Conservation (phyloP, 2,797 vertebrate genomes). For the Epinephelus awoara region DNA sequence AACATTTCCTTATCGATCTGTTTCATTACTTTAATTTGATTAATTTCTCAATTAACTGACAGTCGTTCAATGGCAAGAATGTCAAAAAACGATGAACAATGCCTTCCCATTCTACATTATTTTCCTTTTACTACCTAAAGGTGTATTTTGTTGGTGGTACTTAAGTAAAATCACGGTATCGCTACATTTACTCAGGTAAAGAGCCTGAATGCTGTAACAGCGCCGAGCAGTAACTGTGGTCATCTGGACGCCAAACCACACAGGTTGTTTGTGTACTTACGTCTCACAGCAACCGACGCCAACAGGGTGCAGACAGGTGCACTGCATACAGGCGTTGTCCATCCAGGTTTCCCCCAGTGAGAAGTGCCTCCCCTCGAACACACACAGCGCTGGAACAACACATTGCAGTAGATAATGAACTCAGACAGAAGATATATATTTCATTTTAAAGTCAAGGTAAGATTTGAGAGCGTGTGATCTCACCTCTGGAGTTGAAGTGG, state of each 20-base stretch:
- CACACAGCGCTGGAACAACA: conserved; percentile 87
- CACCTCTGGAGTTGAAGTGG: conserved; percentile 87
- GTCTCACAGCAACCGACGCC: conserved; percentile 96
- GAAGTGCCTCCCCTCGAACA: conserved; percentile 88
- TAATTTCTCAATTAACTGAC: too few species aligned
- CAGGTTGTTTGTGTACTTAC: conserved; percentile 81
- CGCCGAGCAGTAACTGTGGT: neutral
- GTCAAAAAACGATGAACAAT: neutral
- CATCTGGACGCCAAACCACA: conserved; percentile 49
- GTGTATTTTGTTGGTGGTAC: neutral
- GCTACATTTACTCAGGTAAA: neutral
- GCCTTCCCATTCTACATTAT: neutral
- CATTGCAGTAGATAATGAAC: accelerated
- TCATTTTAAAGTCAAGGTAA: neutral
- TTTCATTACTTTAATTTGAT: too few species aligned
- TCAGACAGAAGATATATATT: neutral
- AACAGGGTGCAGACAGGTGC: conserved; percentile 94
- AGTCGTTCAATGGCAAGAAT: too few species aligned
- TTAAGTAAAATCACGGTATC: neutral
- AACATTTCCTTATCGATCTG: too few species aligned
- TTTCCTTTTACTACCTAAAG: neutral
- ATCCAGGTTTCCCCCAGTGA: conserved; percentile 93
- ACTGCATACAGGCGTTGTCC: conserved; percentile 91
- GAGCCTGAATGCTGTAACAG: neutral
- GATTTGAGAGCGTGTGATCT: conserved; percentile 29